Evolutionary conservation across 2,113 vertebrate genomes (phyloP), one percentile per base, ranked within the genome.

Genomic region (Haemorhous mexicanus): DNA sequence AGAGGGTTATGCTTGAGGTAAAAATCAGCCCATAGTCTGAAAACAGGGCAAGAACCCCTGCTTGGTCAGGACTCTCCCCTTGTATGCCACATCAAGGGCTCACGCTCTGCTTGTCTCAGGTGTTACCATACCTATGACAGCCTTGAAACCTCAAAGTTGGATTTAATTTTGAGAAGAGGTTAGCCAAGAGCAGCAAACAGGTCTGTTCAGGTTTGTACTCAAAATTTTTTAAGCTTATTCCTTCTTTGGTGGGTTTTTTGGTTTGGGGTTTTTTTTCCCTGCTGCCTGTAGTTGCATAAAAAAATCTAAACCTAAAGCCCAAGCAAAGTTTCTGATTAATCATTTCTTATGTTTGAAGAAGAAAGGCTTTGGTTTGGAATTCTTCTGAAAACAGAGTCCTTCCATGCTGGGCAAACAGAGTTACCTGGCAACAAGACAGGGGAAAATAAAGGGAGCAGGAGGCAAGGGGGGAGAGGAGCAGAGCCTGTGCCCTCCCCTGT

Each of bases 341-440:
- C 12, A 49, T 74, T 70, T 89, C 66, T 53, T 41, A 32, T 70
- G 61, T 91, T 95, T 87, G 81, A 89, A 96, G 84, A 95, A 93
- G 74, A 87, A 95, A 90, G 3, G 3, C 69, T 95, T 91, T 86
- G 27, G 58, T 22, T 86, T 74, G 53, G 56, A 87, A 61, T 78
- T 87, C 67, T 88, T 88, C 74, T 87, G 84, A 89, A 89, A 91
- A 82, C 37, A 81, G 62, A 82, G 68, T 58, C 61, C 59, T 87
- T 56, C 84, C 59, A 30, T 53, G 77, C 84, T 89, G 68, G 68
- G 90, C 92, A 96, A 94, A 94, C 86, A 93, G 52, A 83, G 87
- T 77, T 89, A 86, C 87, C 76, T 37, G 39, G 92, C 87, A 94
- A 89, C 64, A 49, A 89, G 35, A 26, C 44, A 83, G 44, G 28